Evolutionary conservation across 2,888 invertebrate genomes (phyloP), one percentile per base, ranked within the genome.

Genomic region (Actias luna): DNA sequence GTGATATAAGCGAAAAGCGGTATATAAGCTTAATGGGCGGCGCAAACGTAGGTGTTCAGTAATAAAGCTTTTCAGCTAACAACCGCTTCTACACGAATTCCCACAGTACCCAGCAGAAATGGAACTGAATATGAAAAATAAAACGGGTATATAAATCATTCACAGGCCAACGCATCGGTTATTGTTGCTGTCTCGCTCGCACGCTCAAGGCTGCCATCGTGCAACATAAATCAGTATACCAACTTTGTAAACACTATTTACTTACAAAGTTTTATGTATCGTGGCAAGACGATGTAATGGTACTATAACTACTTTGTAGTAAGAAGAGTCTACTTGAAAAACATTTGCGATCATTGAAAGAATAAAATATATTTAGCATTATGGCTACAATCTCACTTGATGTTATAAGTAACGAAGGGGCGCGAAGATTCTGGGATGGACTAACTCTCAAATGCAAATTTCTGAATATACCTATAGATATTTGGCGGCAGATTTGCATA

Each of bases 121-220:
- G 62, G 63, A 60, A 62, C 63, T 60, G 65, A 67, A 67, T 71
- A 73, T 75, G 73, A 74, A 73, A 73, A 74, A 76, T 76, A 77
- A 73, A 75, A 78, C 63, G 62, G 67, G 46, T 46, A 66, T 66
- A 72, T 79, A 78, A 77, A 78, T 79, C 77, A 77, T 79, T 78
- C 71, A 75, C 78, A 78, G 75, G 70, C 76, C 69, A 70, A 69
- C 70, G 73, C 73, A 70, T 72, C 63, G 68, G 67, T 65, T 63
- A 60, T 65, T 62, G 63, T 63, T 60, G 62, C 65, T 58, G 52
- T 67, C 74, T 68, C 74, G 70, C 72, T 70, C 66, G 35, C 36
- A 59, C 59, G 60, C 64, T 68, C 69, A 67, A 60, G 67, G 64
- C 67, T 68, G 69, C 67, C 46, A 25, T 18, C 18, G 27, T 50